A percentile compares a stretch with the other conserved stretches of the same genome.
These are phyloP conservation scores for Lamellibrachia luymesi DNA, from an alignment of 1,140 invertebrate species.

Conservation along the genomic window DNA sequence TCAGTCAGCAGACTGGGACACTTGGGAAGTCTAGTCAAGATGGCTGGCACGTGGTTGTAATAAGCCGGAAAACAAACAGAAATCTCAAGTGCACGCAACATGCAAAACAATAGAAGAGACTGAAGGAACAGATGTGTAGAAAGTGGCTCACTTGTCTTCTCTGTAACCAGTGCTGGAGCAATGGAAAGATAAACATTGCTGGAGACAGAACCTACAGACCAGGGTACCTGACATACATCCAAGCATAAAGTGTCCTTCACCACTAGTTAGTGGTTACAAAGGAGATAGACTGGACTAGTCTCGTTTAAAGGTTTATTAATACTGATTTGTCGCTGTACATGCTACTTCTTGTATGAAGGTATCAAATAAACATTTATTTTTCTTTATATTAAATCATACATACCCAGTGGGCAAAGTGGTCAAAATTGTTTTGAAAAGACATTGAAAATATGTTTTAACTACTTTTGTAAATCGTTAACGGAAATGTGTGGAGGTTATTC, in stretches of 20 bases:
- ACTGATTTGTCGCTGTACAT: constrained; percentile 2
- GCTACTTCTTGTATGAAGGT: neutral
- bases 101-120: neutral
- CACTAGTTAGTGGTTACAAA: neutral
- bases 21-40: neutral
- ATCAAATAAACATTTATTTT: neutral
- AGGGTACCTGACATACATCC: neutral
- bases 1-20: neutral
- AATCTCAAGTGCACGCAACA: neutral
- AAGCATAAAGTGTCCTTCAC: neutral
- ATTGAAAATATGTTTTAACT: neutral
- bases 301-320: neutral
- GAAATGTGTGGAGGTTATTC: neutral
- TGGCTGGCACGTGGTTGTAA: neutral
- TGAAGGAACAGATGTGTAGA: neutral
- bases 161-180: neutral
- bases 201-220: neutral
- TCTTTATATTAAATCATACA: neutral
- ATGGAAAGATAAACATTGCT: neutral
- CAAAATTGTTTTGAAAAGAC: neutral
- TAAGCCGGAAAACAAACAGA: neutral
- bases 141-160: neutral
- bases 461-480: neutral
- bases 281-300: neutral
- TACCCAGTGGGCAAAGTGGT: neutral